Percentiles rank a stretch among this genome's conserved stretches.
phyloP scores from a whole-genome alignment of 2,888 invertebrate genomes.

The Cryptosula pallasiana region DNA sequence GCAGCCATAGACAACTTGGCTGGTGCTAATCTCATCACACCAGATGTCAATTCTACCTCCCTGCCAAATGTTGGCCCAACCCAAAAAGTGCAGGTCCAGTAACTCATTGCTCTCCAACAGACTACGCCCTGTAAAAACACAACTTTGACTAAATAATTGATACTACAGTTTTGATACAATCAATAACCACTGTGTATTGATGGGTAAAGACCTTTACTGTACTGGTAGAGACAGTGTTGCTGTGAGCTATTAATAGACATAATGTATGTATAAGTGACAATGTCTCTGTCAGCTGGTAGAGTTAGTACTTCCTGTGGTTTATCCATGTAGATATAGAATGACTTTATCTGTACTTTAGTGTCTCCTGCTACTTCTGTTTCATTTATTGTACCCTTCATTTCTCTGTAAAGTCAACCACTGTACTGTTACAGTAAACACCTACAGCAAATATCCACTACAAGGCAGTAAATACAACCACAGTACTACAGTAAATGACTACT shows the following conservation, averaged over 20 bases:
- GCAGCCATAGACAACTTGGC: conserved; percentile 36
- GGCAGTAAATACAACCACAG: neutral
- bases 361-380: neutral
- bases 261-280: conserved; percentile 34
- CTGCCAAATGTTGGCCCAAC: conserved; percentile 42
- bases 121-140: neutral
- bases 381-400: neutral
- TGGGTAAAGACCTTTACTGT: conserved; percentile 34
- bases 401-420: neutral
- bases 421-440: no score
- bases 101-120: neutral
- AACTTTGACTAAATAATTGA: no score
- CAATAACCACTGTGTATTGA: no score
- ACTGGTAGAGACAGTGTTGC: conserved; percentile 30
- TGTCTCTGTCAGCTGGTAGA: conserved; percentile 23
- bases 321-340: conserved; percentile 34
- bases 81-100: conserved; percentile 23
- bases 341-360: conserved; percentile 29
- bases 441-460: no score
- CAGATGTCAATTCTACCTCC: conserved; percentile 41
- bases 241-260: conserved; percentile 33
- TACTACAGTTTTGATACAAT: no score
- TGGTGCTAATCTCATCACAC: conserved; percentile 38
- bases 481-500: neutral
- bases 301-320: conserved; percentile 31